Evolutionary conservation across 2,113 vertebrate species (phyloP).

Genomic region (Cryptomyrus ogoouensis): DNA sequence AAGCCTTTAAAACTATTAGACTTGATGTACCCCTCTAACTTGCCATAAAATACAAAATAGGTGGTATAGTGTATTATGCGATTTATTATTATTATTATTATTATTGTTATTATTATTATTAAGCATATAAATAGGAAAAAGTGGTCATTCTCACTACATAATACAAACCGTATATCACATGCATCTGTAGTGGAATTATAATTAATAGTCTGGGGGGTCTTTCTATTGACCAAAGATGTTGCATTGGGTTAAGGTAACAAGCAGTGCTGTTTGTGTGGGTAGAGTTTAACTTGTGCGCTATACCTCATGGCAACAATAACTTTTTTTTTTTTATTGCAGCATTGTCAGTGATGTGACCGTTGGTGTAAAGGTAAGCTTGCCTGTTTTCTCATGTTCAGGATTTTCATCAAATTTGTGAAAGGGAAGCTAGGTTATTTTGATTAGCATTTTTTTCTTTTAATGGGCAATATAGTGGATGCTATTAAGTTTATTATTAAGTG

Average conservation of each 20-base stretch:
- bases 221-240: neutral
- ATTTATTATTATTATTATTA: neutral
- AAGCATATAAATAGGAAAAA: neutral
- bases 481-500: neutral
- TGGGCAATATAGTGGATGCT: neutral
- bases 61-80: neutral
- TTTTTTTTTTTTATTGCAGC: conserved; percentile 54
- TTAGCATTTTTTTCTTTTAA: neutral
- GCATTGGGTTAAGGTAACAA: neutral
- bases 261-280: neutral
- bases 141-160: neutral
- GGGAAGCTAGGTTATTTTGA: neutral
- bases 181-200: neutral
- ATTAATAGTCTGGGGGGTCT: neutral
- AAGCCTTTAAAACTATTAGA: neutral
- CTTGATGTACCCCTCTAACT: neutral
- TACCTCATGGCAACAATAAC: neutral
- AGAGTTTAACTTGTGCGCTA: neutral
- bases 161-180: neutral
- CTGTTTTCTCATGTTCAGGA: neutral
- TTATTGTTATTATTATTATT: neutral
- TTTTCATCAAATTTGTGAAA: neutral
- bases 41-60: neutral
- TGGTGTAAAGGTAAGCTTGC: conserved; percentile 86
- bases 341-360: conserved; percentile 91